Conservation (phyloP, 2,113 vertebrate genomes). For the Enhydra lutris region DNA sequence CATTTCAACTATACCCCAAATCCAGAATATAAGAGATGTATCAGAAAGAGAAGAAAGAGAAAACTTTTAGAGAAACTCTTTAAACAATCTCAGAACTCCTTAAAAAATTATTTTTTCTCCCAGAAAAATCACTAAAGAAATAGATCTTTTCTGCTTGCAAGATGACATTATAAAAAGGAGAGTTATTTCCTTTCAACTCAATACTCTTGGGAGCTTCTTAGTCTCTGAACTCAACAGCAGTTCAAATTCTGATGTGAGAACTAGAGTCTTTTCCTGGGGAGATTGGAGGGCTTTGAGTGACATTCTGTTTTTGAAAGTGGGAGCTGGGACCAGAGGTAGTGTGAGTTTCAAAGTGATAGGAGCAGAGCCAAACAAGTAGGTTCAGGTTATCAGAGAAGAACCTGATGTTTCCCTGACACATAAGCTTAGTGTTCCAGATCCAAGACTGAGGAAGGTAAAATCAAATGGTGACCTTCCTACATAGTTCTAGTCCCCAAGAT, state of each 20-base stretch:
- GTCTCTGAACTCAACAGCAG: neutral
- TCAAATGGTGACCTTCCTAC: neutral
- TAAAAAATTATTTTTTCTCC: neutral
- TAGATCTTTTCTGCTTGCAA: neutral
- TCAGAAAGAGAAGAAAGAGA: neutral
- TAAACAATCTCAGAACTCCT: neutral
- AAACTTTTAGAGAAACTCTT: neutral
- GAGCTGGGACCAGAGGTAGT: neutral
- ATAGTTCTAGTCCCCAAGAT: neutral
- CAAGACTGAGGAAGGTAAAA: neutral
- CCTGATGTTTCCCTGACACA: neutral
- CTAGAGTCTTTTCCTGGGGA: neutral
- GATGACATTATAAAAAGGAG: neutral
- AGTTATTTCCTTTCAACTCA: neutral
- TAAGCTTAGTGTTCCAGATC: neutral
- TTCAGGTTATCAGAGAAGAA: neutral
- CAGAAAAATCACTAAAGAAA: constrained; percentile 9
- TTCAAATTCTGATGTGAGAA: neutral
- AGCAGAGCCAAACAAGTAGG: neutral
- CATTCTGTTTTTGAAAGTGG: neutral
- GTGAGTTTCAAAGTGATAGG: neutral
- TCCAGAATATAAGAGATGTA: neutral
- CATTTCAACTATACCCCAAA: neutral
- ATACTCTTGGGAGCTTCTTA: neutral
- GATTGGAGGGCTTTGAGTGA: neutral